phyloP scores from a whole-genome alignment of 1,140 invertebrate genomes.

The Musca vetustissima region DNA sequence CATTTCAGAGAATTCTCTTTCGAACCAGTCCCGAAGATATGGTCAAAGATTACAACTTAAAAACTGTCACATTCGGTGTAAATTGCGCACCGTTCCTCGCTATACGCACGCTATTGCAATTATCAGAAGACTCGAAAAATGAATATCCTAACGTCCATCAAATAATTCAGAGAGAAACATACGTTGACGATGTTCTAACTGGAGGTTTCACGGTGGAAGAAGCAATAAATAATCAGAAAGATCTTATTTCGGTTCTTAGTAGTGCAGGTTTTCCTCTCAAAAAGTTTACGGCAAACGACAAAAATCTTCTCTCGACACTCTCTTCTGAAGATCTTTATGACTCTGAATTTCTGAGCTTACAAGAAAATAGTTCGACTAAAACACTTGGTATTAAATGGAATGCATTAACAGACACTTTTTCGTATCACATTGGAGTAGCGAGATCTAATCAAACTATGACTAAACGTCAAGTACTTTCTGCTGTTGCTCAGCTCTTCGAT shows the following conservation, averaged over 20 bases:
- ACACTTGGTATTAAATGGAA: background rate
- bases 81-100: slow-evolving; percentile 19
- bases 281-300: background rate
- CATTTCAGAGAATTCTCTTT: slow-evolving; percentile 53
- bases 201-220: background rate
- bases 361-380: background rate
- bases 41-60: slow-evolving; percentile 7
- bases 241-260: background rate
- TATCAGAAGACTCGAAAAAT: background rate
- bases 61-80: slow-evolving; percentile 4
- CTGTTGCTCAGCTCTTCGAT: background rate
- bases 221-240: background rate
- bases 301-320: background rate
- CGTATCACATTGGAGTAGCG: background rate
- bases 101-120: slow-evolving; percentile 11
- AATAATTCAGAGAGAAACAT: background rate
- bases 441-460: background rate
- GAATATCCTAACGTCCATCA: background rate
- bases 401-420: background rate
- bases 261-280: background rate
- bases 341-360: background rate
- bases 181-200: slow-evolving; percentile 16
- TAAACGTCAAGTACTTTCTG: background rate
- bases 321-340: background rate
- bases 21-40: slow-evolving; percentile 24